These are phyloP conservation scores for Brachypalpus laphriformis DNA, from an alignment of 2,888 invertebrate species.

Conservation along the genomic window DNA sequence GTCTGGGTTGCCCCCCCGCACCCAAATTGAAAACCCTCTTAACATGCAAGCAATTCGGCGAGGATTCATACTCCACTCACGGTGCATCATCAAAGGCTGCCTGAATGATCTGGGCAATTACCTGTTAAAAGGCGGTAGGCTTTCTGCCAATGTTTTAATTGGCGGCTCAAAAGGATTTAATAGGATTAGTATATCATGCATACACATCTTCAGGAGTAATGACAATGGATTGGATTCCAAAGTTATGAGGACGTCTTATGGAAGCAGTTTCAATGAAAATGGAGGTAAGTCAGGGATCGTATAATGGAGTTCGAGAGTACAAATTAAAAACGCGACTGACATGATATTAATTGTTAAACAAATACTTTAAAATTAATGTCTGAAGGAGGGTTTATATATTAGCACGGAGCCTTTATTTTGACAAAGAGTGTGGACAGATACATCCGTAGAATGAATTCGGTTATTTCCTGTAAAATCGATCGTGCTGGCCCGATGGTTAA, in stretches of 20 bases:
- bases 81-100: conserved; percentile 30
- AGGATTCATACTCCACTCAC: conserved; percentile 3
- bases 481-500: no score
- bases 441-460: no score
- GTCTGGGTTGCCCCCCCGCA: not conserved
- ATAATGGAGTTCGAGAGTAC: no score
- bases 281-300: not conserved
- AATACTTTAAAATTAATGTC: no score
- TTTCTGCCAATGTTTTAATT: conserved; percentile 9
- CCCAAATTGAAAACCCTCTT: not conserved
- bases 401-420: no score
- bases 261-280: not conserved
- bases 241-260: not conserved
- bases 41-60: conserved; percentile 6
- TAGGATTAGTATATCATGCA: not conserved
- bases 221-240: not conserved
- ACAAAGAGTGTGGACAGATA: no score
- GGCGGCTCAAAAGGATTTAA: conserved; percentile 12
- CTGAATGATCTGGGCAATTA: not conserved
- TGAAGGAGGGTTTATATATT: no score
- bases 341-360: no score
- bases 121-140: conserved; percentile 16
- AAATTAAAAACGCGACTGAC: no score
- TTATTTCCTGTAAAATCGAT: no score
- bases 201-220: not conserved